Percentiles rank a stretch among this genome's conserved stretches.
These are phyloP conservation scores for Rhinoderma darwinii DNA, from an alignment of 2,113 vertebrate species.

Conservation along the genomic window DNA sequence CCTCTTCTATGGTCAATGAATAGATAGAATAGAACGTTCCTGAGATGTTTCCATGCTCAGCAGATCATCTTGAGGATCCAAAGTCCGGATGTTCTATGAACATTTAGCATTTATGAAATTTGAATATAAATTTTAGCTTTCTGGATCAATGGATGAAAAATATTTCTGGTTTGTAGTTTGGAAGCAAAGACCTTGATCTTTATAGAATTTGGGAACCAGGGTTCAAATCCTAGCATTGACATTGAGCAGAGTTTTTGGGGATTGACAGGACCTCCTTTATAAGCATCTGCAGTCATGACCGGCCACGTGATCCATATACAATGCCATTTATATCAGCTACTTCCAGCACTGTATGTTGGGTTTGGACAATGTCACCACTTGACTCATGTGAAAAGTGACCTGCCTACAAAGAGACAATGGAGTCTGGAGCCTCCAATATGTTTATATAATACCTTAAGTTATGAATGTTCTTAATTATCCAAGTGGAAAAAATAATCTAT, in stretches of 20 bases:
- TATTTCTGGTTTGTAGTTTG: not conserved
- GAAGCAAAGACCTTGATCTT: not conserved
- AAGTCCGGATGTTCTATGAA: not conserved
- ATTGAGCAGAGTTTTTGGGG: not conserved
- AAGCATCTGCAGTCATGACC: not conserved
- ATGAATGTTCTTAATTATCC: slow-evolving; percentile 29
- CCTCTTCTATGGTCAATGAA: not conserved
- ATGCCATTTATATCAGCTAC: not conserved
- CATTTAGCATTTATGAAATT: too few relatives aligned
- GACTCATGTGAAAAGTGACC: not conserved
- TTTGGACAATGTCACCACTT: not conserved
- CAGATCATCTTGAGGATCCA: not conserved
- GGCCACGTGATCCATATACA: not conserved
- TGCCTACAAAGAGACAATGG: slow-evolving; percentile 12
- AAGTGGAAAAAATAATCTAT: slow-evolving; percentile 26
- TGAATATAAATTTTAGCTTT: not conserved
- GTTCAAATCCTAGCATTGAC: not conserved
- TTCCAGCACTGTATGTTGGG: slow-evolving; percentile 3
- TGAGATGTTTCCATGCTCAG: not conserved
- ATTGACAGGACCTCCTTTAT: not conserved
- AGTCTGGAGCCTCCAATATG: not conserved
- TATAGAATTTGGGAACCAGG: not conserved
- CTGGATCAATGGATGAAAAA: not conserved
- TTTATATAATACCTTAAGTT: slow-evolving; percentile 33
- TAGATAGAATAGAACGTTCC: not conserved